Evolutionary conservation across 2,888 invertebrate genomes (phyloP), one percentile per base, ranked within the genome.

Genomic region (Lepas anatifera): DNA sequence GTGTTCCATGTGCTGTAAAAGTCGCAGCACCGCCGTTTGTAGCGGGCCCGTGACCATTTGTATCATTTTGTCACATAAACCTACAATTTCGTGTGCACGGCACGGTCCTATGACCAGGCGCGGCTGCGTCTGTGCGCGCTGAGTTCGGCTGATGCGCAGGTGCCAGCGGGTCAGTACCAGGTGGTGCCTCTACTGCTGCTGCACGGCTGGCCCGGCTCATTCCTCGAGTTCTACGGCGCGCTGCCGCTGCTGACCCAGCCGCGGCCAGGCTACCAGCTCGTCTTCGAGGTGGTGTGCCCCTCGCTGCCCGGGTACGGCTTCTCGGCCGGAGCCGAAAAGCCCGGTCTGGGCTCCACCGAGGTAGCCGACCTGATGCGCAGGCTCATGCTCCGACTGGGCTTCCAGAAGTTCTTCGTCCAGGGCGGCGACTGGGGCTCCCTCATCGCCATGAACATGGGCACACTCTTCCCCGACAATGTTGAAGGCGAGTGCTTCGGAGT

Each of bases 141-240:
- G n/a, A n/a, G n/a, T n/a, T n/a, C n/a, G n/a, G n/a, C 25, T 27
- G 50, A 22, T 73, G 76, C 77, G 69, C 81, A 74, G 68, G 72
- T 72, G 4, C 72, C 69, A 25, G 52, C 48, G 13, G 66, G 66
- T 25, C 68, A 70, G 39, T 72, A 74, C 13, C 67, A 68, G 29
- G 83, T 86, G 0, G 74, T 87, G 1, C 90, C 92, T 0, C 73
- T 94, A 16, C 78, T 93, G 6, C 70, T 94, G 66, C 78, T 89
- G 25, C 92, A 93, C 75, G 92, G 93, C 29, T 93, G 93, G 93
- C 94, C 93, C 0, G 90, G 92, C 3, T 89, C 89, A 0, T 79
- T 92, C 1, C 83, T 87, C 7, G 92, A 93, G 79, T 92, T 91
- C 78, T 88, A 89, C 77, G 87, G 88, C 70, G 78, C 89, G 27